Evolutionary conservation across 1,140 invertebrate species (phyloP).

Genomic region (Euwallacea similis): DNA sequence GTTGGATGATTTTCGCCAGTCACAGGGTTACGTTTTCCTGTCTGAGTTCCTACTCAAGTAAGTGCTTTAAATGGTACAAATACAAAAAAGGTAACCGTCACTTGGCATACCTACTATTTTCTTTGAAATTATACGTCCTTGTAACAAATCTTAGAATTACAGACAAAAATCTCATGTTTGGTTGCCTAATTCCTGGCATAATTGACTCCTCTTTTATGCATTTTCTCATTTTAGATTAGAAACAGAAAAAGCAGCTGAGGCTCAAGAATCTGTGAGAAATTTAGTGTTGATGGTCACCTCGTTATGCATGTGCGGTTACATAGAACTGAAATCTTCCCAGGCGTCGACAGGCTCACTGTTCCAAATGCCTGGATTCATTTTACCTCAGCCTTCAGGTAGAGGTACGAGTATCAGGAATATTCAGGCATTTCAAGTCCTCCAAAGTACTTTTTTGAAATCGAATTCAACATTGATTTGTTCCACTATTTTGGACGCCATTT

Average conservation of each 20-base stretch:
- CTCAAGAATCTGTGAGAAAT: constrained; percentile 88
- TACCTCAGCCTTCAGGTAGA: constrained; percentile 87
- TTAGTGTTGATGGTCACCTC: constrained; percentile 91
- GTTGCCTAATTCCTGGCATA: not conserved
- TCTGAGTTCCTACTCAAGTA: constrained; percentile 94
- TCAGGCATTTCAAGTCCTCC: constrained; percentile 93
- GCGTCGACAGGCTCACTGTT: constrained; percentile 87
- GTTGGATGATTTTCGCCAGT: constrained; percentile 92
- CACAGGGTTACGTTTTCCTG: constrained; percentile 93
- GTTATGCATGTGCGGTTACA: constrained; percentile 90
- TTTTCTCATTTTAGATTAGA: constrained; percentile 63
- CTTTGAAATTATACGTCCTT: too few relatives aligned
- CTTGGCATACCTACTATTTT: too few relatives aligned
- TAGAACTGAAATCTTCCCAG: constrained; percentile 81
- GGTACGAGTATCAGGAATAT: constrained; percentile 90
- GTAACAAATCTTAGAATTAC: too few relatives aligned
- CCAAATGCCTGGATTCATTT: constrained; percentile 88
- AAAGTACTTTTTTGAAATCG: constrained; percentile 91
- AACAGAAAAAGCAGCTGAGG: constrained; percentile 73
- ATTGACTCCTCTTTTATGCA: constrained; percentile 6
- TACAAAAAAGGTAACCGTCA: not conserved
- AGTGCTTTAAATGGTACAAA: constrained; percentile 45
- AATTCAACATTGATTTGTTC: constrained; percentile 81
- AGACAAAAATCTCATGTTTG: not conserved
- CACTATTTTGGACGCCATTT: constrained; percentile 93